Evolutionary conservation across 1,140 invertebrate species (phyloP).

Genomic region (Callitettix versicolor): DNA sequence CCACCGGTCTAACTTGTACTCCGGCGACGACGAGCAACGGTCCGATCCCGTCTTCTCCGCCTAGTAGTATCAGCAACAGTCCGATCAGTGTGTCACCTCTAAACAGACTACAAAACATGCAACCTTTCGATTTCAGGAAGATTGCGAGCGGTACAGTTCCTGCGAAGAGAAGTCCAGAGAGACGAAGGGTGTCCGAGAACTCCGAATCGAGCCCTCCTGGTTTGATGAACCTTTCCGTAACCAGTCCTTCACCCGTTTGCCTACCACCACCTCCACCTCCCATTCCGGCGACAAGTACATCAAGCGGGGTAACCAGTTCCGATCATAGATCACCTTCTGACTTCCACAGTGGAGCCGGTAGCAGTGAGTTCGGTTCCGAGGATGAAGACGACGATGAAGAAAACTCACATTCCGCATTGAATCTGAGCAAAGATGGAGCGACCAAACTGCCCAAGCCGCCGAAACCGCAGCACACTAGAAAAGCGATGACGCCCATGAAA

Average conservation of each 20-base stretch:
- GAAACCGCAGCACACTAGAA: slow-evolving; percentile 40
- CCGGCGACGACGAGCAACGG: slow-evolving; percentile 34
- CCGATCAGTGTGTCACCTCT: slow-evolving; percentile 60
- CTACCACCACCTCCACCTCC: slow-evolving; percentile 23
- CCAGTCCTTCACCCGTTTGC: slow-evolving; percentile 30
- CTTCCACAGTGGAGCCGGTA: slow-evolving; percentile 32
- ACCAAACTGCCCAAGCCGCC: slow-evolving; percentile 21
- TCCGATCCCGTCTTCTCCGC: slow-evolving; percentile 30
- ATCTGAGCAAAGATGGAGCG: slow-evolving; percentile 44
- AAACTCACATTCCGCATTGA: slow-evolving; percentile 52
- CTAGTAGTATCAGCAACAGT: slow-evolving; percentile 35
- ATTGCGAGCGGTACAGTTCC: slow-evolving; percentile 39
- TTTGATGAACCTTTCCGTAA: slow-evolving; percentile 44
- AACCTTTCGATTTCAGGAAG: slow-evolving; percentile 86
- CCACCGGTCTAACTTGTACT: slow-evolving; percentile 25
- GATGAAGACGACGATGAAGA: slow-evolving; percentile 52
- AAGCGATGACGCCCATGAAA: slow-evolving; percentile 79
- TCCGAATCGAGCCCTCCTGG: slow-evolving; percentile 40
- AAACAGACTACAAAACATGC: slow-evolving; percentile 86
- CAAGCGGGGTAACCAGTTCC: slow-evolving; percentile 31
- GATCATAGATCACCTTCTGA: slow-evolving; percentile 28
- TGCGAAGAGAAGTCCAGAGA: slow-evolving; percentile 32
- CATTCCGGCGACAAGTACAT: slow-evolving; percentile 25
- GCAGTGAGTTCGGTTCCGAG: slow-evolving; percentile 45
- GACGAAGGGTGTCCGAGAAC: slow-evolving; percentile 36